Base-by-base conservation (phyloP, 2,888 invertebrate genomes). In the Drosophila tanythrix region DNA sequence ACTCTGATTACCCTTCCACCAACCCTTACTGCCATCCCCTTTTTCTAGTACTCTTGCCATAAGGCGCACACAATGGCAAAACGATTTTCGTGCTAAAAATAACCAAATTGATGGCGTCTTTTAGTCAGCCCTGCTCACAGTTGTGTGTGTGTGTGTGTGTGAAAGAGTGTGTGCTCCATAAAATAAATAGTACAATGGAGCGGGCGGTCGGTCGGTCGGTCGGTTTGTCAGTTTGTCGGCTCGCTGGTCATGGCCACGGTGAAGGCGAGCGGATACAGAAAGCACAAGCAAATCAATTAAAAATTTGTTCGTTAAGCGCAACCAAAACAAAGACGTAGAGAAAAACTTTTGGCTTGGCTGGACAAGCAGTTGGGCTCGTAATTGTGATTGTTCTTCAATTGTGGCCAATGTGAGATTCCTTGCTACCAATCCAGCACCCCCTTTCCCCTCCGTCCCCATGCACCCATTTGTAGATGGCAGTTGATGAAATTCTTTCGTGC, bases 221-320 rank as follows among this genome's bases (percentile, higher is more conserved):
- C 18, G 21, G 46, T 46, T 36, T 51, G 33, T 58, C 38, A 15
- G 15, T 40, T 31, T 62, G 66, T 74, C 71, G 83, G 80, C 72
- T 67, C 77, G 72, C 80, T 88, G 90, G 91, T 90, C 91, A 90
- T 78, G 90, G 90, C 90, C 90, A 90, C 81, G 88, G 88, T 81
- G 88, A 90, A 90, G 90, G 90, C 81, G 66, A 76, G 55, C 56
- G 18, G n/a, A 38, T n/a, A 18, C 36, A 55, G 18, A 18, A 33
- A 7, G 58, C 70, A 53, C 59, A 68, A 74, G 76, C 76, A 81
- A 88, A 90, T 87, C 87, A 90, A 89, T 87, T 87, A 87, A 89
- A 85, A 84, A 79, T 68, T 50, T 70, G 46, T 46, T 70, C 55
- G 68, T 64, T 79, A 56, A 62, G 55, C 59, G 55, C 51, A 69